Conservation (phyloP, 2,113 vertebrate species). For the Zapornia atra region DNA sequence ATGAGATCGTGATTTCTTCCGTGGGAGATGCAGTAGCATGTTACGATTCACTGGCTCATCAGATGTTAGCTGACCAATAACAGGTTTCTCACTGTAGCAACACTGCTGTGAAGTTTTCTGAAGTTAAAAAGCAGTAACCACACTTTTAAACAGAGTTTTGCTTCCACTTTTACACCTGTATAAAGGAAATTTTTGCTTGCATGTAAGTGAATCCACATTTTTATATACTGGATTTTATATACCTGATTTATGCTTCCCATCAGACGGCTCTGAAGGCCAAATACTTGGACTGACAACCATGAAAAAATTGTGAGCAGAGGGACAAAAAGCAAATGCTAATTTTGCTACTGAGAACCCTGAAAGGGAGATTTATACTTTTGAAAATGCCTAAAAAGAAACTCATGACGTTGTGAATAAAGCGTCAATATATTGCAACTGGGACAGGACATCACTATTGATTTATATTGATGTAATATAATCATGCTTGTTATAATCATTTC, state of each 20-base stretch:
- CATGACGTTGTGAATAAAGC: slow-evolving; percentile 21
- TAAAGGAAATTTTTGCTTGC: not conserved
- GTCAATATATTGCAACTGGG: slow-evolving; percentile 19
- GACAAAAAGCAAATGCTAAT: slow-evolving; percentile 68
- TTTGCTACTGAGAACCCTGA: slow-evolving; percentile 28
- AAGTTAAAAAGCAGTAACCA: not conserved
- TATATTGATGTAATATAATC: slow-evolving; percentile 27
- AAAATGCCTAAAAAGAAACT: slow-evolving; percentile 52
- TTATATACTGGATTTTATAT: not conserved
- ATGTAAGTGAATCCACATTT: not conserved
- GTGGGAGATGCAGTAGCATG: not conserved
- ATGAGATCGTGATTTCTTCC: slow-evolving; percentile 44
- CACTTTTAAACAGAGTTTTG: not conserved
- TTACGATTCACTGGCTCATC: not conserved
- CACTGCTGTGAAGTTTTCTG: not conserved
- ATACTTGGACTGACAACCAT: slow-evolving; percentile 58
- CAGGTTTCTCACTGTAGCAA: not conserved
- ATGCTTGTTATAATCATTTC: slow-evolving; percentile 3
- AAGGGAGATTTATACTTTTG: slow-evolving; percentile 61
- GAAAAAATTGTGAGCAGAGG: slow-evolving; percentile 41
- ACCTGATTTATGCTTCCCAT: slow-evolving; percentile 31
- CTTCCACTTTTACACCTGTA: not conserved
- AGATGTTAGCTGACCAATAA: not conserved
- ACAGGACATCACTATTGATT: slow-evolving; percentile 25
- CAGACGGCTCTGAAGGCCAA: slow-evolving; percentile 30